Conservation (phyloP, 2,113 vertebrate genomes). For the Peromyscus leucopus region DNA sequence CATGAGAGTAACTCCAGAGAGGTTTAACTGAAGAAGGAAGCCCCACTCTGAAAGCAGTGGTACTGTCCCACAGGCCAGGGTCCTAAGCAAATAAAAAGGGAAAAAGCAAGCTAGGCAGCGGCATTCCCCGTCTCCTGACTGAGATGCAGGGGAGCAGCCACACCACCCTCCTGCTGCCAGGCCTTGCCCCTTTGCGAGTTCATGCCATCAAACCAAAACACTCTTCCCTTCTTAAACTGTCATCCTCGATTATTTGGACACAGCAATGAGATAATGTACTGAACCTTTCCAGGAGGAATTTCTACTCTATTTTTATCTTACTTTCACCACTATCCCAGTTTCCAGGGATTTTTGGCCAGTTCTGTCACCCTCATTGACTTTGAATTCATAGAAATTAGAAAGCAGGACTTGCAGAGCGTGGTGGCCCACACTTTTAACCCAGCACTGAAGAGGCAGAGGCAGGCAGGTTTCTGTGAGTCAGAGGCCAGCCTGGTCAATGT, state of each 20-base stretch:
- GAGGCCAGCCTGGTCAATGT: neutral
- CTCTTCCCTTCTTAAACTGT: neutral
- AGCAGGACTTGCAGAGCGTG: neutral
- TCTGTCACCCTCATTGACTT: neutral
- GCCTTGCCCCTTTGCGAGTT: too few relatives aligned
- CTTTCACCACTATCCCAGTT: neutral
- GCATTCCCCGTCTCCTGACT: neutral
- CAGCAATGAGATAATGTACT: too few relatives aligned
- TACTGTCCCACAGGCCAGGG: neutral
- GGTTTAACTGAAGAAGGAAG: neutral
- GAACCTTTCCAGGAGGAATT: neutral
- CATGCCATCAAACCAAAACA: neutral
- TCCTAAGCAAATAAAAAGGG: neutral
- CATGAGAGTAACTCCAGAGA: neutral
- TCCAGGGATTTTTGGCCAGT: neutral
- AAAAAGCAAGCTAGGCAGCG: neutral
- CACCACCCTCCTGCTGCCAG: neutral
- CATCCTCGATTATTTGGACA: neutral
- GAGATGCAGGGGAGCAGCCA: neutral
- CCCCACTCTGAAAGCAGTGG: neutral
- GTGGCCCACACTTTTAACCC: neutral
- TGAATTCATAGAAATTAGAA: conserved; percentile 32
- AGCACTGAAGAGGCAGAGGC: neutral
- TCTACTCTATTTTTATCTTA: conserved; percentile 20
- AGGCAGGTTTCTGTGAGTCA: neutral